A percentile compares a stretch with the other conserved stretches of the same genome.
These are phyloP conservation scores for Eudyptes chrysolophus DNA, from an alignment of 2,113 vertebrate species.

Conservation along the genomic window DNA sequence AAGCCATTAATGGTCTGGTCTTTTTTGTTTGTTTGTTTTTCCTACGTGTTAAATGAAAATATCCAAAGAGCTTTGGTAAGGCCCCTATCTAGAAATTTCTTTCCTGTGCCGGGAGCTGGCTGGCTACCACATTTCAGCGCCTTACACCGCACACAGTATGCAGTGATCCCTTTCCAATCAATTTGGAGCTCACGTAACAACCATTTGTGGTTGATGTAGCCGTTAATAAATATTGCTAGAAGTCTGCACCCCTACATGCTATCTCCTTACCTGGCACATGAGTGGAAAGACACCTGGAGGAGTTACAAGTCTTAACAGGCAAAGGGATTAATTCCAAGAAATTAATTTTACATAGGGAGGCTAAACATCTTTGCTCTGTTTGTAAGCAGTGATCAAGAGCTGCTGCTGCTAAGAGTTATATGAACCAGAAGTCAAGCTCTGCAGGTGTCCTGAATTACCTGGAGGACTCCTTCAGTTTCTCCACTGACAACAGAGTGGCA, in stretches of 20 bases:
- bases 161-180: neutral
- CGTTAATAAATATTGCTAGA: neutral
- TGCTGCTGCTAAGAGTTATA: neutral
- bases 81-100: neutral
- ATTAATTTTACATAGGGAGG: neutral
- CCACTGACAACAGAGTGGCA: neutral
- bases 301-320: neutral
- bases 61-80: neutral
- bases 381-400: neutral
- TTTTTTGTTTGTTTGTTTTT: neutral
- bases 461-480: neutral
- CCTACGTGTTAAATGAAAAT: neutral
- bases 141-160: neutral
- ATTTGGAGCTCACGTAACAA: neutral
- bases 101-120: neutral
- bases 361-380: neutral
- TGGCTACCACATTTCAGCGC: neutral
- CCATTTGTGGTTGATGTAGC: neutral
- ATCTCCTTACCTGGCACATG: neutral
- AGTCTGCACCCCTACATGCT: neutral
- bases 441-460: neutral
- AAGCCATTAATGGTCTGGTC: neutral
- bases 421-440: neutral
- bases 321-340: neutral
- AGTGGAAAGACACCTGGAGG: neutral